A percentile compares a stretch with the other conserved stretches of the same genome.
Evolutionary conservation across 53 echinoderm and acorn worm species (phyloP).

Genomic region (Hippasteria phrygiana): DNA sequence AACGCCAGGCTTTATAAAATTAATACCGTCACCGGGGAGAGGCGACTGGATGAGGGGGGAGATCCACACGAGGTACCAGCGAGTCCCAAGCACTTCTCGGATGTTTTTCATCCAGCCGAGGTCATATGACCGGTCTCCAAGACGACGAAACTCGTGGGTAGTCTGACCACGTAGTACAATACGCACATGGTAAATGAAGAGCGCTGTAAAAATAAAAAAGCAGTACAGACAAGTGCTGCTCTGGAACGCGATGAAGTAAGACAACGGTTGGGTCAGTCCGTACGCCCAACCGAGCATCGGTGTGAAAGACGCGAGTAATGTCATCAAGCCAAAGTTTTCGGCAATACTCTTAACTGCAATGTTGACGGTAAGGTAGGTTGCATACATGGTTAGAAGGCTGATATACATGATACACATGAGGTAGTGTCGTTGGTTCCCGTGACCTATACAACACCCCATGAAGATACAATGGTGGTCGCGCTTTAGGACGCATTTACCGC

Average conservation of each 20-base stretch:
- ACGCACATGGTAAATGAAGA: conserved; percentile 68
- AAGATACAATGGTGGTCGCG: conserved; percentile 92
- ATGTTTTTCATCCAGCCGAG: conserved; percentile 79
- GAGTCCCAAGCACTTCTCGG: conserved; percentile 69
- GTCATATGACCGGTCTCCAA: conserved; percentile 67
- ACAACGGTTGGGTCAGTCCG: conserved; percentile 66
- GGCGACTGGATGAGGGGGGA: conserved; percentile 81
- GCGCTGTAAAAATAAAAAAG: conserved; percentile 52
- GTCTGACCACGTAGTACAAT: conserved; percentile 75
- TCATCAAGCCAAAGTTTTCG: conserved; percentile 58
- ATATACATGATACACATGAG: conserved; percentile 84
- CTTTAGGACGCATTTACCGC: conserved; percentile 77
- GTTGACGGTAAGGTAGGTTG: conserved; percentile 83
- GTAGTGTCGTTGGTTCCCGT: conserved; percentile 86
- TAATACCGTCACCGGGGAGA: conserved; percentile 82
- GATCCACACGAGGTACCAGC: conserved; percentile 89
- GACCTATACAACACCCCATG: conserved; percentile 83
- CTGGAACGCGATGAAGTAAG: conserved; percentile 82
- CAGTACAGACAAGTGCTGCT: conserved; percentile 80
- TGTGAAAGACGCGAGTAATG: conserved; percentile 66
- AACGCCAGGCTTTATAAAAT: conserved; percentile 60
- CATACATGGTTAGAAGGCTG: conserved; percentile 70
- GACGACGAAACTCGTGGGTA: conserved; percentile 78
- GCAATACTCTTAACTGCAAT: conserved; percentile 68
- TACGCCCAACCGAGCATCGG: conserved; percentile 73